These are phyloP conservation scores for Pelobates cultripes DNA, from an alignment of 2,797 vertebrate genomes.

Conservation along the genomic window DNA sequence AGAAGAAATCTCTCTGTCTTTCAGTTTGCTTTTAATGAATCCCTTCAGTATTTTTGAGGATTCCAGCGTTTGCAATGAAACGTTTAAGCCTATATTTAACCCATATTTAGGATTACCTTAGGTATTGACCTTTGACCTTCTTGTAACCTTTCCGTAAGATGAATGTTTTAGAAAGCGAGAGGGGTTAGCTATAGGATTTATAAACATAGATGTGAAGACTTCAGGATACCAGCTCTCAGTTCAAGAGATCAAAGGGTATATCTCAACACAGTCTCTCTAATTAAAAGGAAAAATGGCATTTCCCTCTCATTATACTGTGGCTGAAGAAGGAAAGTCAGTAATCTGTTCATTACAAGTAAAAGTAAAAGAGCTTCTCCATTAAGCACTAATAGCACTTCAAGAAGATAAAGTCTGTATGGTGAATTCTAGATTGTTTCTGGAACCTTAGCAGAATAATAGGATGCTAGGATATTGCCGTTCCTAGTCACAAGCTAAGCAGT, in stretches of 20 bases:
- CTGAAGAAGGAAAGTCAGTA: conserved; percentile 57
- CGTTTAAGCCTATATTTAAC: conserved; percentile 51
- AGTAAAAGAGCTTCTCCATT: conserved; percentile 50
- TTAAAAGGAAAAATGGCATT: conserved; percentile 61
- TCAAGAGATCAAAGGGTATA: conserved; percentile 64
- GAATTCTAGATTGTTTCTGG: neutral
- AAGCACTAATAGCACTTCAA: conserved; percentile 58
- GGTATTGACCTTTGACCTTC: conserved; percentile 60
- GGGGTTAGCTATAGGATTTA: conserved; percentile 51
- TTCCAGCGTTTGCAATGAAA: conserved; percentile 29
- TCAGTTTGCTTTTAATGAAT: conserved; percentile 40
- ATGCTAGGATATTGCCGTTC: no score
- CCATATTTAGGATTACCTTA: conserved; percentile 58
- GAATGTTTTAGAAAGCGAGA: conserved; percentile 46
- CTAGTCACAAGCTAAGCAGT: no score
- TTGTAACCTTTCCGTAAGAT: conserved; percentile 56
- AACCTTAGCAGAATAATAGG: no score
- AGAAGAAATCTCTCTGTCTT: conserved; percentile 12
- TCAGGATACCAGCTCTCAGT: conserved; percentile 59
- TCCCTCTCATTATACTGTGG: conserved; percentile 59
- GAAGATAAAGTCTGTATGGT: conserved; percentile 52
- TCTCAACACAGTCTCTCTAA: conserved; percentile 57
- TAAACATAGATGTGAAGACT: conserved; percentile 57
- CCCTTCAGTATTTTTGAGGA: conserved; percentile 23
- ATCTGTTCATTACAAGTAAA: conserved; percentile 56